Evolutionary conservation across 2,113 vertebrate species (phyloP).

Genomic region (Misgurnus anguillicaudatus): DNA sequence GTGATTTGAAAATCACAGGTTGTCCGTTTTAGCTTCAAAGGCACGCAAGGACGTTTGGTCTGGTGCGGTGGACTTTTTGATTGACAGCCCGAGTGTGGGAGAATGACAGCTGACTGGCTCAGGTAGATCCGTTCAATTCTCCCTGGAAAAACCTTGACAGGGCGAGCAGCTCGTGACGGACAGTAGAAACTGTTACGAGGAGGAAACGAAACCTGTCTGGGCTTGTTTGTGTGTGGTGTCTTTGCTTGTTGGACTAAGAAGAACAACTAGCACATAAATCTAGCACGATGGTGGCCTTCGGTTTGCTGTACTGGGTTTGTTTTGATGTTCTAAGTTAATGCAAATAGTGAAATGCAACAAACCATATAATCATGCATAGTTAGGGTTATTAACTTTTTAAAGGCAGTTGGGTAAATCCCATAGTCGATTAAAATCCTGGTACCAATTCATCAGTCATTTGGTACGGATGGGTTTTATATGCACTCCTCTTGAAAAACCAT

Average conservation of each 20-base stretch:
- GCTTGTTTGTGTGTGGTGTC: conserved; percentile 31
- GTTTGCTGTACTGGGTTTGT: conserved; percentile 8
- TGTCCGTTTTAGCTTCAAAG: conserved; percentile 42
- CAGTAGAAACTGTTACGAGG: conserved; percentile 49
- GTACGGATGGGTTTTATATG: too few relatives aligned
- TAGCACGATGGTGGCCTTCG: conserved; percentile 26
- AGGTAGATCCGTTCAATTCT: conserved; percentile 53
- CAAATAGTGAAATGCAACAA: too few relatives aligned
- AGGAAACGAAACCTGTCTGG: conserved; percentile 9
- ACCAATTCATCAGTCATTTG: too few relatives aligned
- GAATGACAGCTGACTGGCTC: conserved; percentile 62
- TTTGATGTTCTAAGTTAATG: too few relatives aligned
- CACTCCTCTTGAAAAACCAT: too few relatives aligned
- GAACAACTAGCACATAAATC: neutral
- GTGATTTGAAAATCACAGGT: conserved; percentile 24
- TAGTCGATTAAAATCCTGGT: too few relatives aligned
- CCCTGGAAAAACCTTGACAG: conserved; percentile 55
- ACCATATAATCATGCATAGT: too few relatives aligned
- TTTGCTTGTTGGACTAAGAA: conserved; percentile 23
- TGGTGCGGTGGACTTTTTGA: conserved; percentile 38
- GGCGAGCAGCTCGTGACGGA: conserved; percentile 51
- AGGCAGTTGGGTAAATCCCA: too few relatives aligned
- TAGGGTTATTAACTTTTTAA: too few relatives aligned
- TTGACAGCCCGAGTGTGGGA: conserved; percentile 58
- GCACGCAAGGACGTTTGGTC: conserved; percentile 30